phyloP scores from a whole-genome alignment of 2,888 invertebrate genomes.

The Caenorhabditis drosophilae region DNA sequence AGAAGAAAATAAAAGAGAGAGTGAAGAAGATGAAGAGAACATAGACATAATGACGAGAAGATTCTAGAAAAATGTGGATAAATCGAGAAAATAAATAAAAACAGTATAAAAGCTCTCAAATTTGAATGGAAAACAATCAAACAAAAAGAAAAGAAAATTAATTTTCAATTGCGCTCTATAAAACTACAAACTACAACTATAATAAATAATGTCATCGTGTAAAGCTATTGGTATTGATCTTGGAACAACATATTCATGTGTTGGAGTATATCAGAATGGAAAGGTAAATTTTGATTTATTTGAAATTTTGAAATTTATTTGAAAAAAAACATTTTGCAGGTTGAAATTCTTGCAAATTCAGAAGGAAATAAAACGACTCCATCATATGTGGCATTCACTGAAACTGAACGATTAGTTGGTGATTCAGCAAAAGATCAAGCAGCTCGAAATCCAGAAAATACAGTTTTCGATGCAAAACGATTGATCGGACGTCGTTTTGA shows the following conservation, averaged over 20 bases:
- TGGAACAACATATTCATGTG: conserved; percentile 44
- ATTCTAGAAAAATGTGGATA: conserved; percentile 6
- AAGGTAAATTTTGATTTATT: conserved; percentile 24
- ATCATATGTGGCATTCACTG: conserved; percentile 74
- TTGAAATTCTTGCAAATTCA: conserved; percentile 73
- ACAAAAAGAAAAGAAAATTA: no score
- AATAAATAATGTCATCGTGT: conserved; percentile 30
- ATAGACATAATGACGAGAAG: neutral
- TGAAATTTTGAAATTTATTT: neutral
- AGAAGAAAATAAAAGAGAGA: neutral
- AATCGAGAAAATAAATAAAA: neutral
- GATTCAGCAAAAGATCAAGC: conserved; percentile 73
- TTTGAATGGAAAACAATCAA: neutral
- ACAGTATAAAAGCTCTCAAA: conserved; percentile 5
- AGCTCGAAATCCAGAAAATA: conserved; percentile 71
- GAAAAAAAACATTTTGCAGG: conserved; percentile 53
- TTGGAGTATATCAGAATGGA: conserved; percentile 47
- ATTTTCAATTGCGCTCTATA: neutral
- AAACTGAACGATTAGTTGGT: conserved; percentile 72
- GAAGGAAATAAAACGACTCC: conserved; percentile 79
- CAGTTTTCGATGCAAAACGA: conserved; percentile 67
- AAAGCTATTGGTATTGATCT: conserved; percentile 47
- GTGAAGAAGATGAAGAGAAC: neutral
- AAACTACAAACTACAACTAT: neutral
- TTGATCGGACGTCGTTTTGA: conserved; percentile 72